phyloP scores from a whole-genome alignment of 1,140 invertebrate species.

The Formica exsecta region DNA sequence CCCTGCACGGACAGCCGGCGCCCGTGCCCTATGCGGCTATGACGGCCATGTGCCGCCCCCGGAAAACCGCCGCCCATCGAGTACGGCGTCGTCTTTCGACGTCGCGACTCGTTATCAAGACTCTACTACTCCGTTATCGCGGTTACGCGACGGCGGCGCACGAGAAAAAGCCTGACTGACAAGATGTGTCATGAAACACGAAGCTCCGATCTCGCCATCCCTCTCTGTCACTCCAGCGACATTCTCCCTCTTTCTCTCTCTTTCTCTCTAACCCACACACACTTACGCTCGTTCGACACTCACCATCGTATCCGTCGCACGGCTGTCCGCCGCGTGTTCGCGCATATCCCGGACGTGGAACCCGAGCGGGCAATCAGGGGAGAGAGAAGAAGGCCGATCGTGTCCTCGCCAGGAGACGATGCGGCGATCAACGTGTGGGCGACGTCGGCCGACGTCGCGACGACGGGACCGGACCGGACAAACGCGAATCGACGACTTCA shows the following conservation, averaged over 20 bases:
- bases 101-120: slow-evolving; percentile 57
- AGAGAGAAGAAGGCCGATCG: slow-evolving; percentile 10
- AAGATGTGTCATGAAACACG: slow-evolving; percentile 57
- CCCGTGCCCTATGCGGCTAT: slow-evolving; percentile 44
- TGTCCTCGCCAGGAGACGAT: slow-evolving; percentile 15
- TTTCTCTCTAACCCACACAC: neutral
- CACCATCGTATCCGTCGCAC: slow-evolving; percentile 72
- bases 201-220: slow-evolving; percentile 51
- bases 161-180: slow-evolving; percentile 65
- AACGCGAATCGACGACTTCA: slow-evolving; percentile 59
- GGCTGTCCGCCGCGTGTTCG: slow-evolving; percentile 64
- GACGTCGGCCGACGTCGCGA: slow-evolving; percentile 47
- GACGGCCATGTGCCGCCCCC: slow-evolving; percentile 73
- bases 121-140: slow-evolving; percentile 63
- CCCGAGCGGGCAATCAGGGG: neutral
- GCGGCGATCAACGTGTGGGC: slow-evolving; percentile 36
- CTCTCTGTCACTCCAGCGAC: neutral
- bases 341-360: slow-evolving; percentile 61
- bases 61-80: slow-evolving; percentile 72
- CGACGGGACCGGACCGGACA: neutral
- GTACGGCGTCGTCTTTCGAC: neutral
- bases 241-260: neutral
- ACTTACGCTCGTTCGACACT: slow-evolving; percentile 36
- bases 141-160: slow-evolving; percentile 46
- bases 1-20: slow-evolving; percentile 71